phyloP scores from a whole-genome alignment of 2,888 invertebrate genomes.

The Rotaria macrura region DNA sequence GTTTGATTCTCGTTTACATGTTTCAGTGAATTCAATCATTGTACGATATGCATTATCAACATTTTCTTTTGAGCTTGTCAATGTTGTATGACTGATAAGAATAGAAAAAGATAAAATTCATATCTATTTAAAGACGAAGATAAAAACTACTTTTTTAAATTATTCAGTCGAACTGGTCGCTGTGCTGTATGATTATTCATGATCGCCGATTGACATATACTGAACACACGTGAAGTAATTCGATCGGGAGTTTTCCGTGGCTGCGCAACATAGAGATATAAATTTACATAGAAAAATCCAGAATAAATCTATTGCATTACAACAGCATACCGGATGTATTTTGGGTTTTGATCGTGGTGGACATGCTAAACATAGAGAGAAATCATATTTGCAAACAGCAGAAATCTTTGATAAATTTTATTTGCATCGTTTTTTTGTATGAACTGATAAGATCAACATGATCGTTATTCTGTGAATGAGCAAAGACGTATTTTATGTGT shows the following conservation, averaged over 20 bases:
- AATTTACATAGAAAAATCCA: not conserved
- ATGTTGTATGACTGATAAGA: not conserved
- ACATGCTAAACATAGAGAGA: not conserved
- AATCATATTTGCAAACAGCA: too few relatives aligned
- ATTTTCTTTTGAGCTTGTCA: not conserved
- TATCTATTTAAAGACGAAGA: not conserved
- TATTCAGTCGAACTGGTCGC: not conserved
- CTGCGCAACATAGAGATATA: not conserved
- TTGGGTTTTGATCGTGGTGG: not conserved
- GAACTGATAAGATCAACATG: too few relatives aligned
- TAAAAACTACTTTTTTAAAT: not conserved
- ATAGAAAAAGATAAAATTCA: not conserved
- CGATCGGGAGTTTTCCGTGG: not conserved
- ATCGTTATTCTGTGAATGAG: too few relatives aligned
- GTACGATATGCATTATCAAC: slow-evolving; percentile 6
- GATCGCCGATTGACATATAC: not conserved
- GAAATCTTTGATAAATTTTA: too few relatives aligned
- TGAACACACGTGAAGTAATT: not conserved
- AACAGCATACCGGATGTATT: not conserved
- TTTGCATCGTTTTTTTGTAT: too few relatives aligned
- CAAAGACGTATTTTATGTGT: too few relatives aligned
- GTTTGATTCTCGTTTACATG: not conserved
- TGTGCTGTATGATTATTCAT: not conserved
- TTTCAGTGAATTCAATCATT: slow-evolving; percentile 8
- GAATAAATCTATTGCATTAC: too few relatives aligned